These are phyloP conservation scores for Drosophila pruinosa DNA, from an alignment of 1,140 invertebrate species.

Conservation along the genomic window DNA sequence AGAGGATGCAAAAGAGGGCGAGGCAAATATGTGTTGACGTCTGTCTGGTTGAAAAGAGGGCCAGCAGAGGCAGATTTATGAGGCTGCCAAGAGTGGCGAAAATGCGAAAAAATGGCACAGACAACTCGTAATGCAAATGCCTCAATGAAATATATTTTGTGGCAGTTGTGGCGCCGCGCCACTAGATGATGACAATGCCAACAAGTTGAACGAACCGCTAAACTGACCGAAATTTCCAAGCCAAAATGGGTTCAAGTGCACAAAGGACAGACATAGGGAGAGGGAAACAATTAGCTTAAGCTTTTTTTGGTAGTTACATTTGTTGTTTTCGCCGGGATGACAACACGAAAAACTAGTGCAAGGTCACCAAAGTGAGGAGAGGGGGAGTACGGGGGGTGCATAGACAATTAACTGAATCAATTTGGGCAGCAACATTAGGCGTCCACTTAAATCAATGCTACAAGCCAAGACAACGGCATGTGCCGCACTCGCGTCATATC, in stretches of 20 bases:
- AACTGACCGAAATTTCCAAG: constrained; percentile 8
- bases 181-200: constrained; percentile 13
- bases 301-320: not conserved
- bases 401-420: constrained; percentile 17
- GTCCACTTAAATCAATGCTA: constrained; percentile 21
- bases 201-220: constrained; percentile 65
- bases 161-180: constrained; percentile 49
- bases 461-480: not conserved
- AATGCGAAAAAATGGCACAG: constrained; percentile 20
- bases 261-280: not conserved
- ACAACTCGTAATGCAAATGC: constrained; percentile 61
- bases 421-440: not conserved
- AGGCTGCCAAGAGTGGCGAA: constrained; percentile 46
- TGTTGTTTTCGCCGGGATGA: not conserved
- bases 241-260: constrained; percentile 33
- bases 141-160: constrained; percentile 64
- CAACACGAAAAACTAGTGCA: not conserved
- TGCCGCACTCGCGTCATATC: constrained; percentile 1
- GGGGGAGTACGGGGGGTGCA: not conserved
- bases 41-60: constrained; percentile 8
- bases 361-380: not conserved
- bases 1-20: not conserved
- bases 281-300: constrained; percentile 1
- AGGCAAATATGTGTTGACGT: constrained; percentile 20
- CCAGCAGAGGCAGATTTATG: constrained; percentile 47